These are phyloP conservation scores for Malthinus flaveolus DNA, from an alignment of 2,888 invertebrate species.

Conservation along the genomic window DNA sequence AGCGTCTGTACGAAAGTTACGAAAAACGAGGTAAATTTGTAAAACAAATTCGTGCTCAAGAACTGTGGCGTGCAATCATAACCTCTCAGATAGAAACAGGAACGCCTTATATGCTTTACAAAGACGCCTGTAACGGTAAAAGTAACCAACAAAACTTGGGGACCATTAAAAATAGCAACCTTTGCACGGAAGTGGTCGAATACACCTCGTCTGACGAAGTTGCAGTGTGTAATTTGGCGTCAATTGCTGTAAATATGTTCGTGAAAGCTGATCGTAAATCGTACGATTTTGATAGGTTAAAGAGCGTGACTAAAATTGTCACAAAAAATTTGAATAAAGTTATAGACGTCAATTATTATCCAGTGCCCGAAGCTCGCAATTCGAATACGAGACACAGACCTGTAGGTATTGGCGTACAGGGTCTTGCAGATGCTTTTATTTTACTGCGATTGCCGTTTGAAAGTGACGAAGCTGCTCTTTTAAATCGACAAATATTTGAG, in stretches of 20 bases:
- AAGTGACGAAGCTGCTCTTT: constrained; percentile 77
- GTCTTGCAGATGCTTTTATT: constrained; percentile 95
- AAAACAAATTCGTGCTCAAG: constrained; percentile 76
- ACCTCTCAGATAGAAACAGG: constrained; percentile 97
- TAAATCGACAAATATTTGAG: constrained; percentile 97
- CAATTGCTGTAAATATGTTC: constrained; percentile 95
- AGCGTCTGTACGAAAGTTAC: constrained; percentile 82
- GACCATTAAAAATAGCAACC: constrained; percentile 96
- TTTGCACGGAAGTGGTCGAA: constrained; percentile 97
- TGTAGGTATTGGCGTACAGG: constrained; percentile 95
- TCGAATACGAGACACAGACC: constrained; percentile 89
- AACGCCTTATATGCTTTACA: constrained; percentile 95
- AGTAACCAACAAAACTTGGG: constrained; percentile 98
- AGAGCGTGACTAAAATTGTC: constrained; percentile 83
- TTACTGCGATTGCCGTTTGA: constrained; percentile 93
- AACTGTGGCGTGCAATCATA: constrained; percentile 92
- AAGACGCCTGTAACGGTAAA: constrained; percentile 95
- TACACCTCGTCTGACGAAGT: constrained; percentile 92
- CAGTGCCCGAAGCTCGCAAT: constrained; percentile 81
- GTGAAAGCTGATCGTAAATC: constrained; percentile 73
- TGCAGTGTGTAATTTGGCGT: constrained; percentile 97
- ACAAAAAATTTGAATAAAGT: constrained; percentile 94
- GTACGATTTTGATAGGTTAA: constrained; percentile 87
- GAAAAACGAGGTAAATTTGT: constrained; percentile 75
- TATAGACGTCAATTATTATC: constrained; percentile 96